Conservation (phyloP, 2,797 vertebrate species). For the Sternarchorhynchus goeldii region DNA sequence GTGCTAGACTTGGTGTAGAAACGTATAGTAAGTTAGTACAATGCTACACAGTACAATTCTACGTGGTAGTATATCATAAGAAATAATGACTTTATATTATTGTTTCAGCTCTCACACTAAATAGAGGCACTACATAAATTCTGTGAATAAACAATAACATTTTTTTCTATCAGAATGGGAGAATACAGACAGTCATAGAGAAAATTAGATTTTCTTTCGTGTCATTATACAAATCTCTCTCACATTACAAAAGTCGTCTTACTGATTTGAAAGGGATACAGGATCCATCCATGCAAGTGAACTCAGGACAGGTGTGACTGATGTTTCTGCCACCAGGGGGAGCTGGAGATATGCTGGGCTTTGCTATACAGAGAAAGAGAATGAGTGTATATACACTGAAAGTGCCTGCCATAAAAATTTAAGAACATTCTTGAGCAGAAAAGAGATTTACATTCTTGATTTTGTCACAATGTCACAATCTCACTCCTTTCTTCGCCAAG, state of each 20-base stretch:
- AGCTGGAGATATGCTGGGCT: conserved; percentile 55
- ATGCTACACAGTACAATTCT: too few species aligned
- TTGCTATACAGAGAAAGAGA: conserved; percentile 55
- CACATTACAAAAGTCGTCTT: neutral
- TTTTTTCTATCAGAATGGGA: too few species aligned
- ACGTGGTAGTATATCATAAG: too few species aligned
- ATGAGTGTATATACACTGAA: neutral
- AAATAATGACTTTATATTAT: too few species aligned
- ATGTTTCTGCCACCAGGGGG: conserved; percentile 64
- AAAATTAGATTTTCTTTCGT: too few species aligned
- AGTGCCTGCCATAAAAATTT: neutral
- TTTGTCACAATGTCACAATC: neutral
- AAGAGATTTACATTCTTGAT: neutral
- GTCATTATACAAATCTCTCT: neutral
- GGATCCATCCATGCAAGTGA: conserved; percentile 75
- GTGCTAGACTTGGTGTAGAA: too few species aligned
- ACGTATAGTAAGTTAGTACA: too few species aligned
- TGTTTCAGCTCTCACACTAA: too few species aligned
- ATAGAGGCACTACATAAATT: too few species aligned
- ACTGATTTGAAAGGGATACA: conserved; percentile 83
- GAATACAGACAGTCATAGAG: too few species aligned
- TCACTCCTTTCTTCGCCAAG: too few species aligned
- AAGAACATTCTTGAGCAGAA: neutral
- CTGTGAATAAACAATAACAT: too few species aligned
- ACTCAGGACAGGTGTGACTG: conserved; percentile 77